Evolutionary conservation across 2,888 invertebrate genomes (phyloP).

Genomic region (Lycaena phlaeas): DNA sequence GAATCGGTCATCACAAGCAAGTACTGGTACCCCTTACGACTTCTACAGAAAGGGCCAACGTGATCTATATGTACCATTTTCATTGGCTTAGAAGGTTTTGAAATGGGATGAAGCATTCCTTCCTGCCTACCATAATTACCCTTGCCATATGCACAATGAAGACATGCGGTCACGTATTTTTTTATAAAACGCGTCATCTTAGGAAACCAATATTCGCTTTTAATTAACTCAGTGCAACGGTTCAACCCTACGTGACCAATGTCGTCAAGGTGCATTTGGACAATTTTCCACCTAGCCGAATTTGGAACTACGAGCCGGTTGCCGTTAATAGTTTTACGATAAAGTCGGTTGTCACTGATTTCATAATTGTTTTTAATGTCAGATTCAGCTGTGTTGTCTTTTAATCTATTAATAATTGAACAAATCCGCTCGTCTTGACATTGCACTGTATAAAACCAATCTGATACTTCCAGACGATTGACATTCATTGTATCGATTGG

Average conservation of each 20-base stretch:
- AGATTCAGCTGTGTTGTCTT: constrained; percentile 1
- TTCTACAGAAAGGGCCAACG: constrained; percentile 21
- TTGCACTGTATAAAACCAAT: constrained; percentile 24
- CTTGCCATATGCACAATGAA: constrained; percentile 30
- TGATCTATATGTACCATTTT: constrained; percentile 22
- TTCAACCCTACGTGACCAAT: constrained; percentile 27
- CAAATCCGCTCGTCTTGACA: constrained; percentile 18
- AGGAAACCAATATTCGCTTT: neutral
- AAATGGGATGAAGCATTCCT: constrained; percentile 21
- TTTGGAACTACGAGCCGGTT: constrained; percentile 26
- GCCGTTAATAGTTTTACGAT: constrained; percentile 21
- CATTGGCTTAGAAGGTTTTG: constrained; percentile 21
- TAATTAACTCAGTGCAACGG: neutral
- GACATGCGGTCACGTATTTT: constrained; percentile 9
- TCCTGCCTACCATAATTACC: constrained; percentile 18
- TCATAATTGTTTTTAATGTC: constrained; percentile 20
- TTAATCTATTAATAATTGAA: constrained; percentile 16
- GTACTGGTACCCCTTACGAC: constrained; percentile 19
- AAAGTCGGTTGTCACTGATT: no score
- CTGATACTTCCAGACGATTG: constrained; percentile 16
- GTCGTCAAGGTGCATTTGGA: constrained; percentile 30
- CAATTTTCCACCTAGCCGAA: constrained; percentile 25
- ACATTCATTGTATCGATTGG: constrained; percentile 18
- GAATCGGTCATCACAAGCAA: constrained; percentile 21
- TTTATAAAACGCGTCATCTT: neutral